Evolutionary conservation across 2,797 vertebrate genomes (phyloP), one percentile per base, ranked within the genome.

Genomic region (Lates japonicus): DNA sequence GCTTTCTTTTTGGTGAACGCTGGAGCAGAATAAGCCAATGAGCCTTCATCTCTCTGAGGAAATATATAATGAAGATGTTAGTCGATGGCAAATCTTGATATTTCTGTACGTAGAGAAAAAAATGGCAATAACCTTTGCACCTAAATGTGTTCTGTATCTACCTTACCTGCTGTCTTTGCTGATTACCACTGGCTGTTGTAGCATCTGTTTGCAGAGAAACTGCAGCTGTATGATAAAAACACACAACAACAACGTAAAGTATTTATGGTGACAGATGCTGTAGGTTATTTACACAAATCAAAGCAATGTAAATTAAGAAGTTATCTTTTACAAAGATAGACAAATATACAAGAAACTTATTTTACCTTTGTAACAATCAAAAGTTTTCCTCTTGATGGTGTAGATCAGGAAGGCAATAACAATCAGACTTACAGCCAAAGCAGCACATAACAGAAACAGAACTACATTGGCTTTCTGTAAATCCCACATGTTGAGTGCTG

Each of bases 21-120:
- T 54, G 69, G 16, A 41, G 41, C 33, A 0, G 20, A 54, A 70
- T 83, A 83, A 55, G 11, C 0, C 61, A 79, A n/a, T 0, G 61
- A 12, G 17, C 22, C 51, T 12, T 67, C 78, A 22, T 58, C 25
- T 75, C 31, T 68, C 83, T 85, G 51, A 37, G 22, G 46, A 48
- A 55, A 54, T 54, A 54, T 52, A 52, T 25, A 2, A 25, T 20
- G 0, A 29, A 54, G 2, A 14, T 13, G 51, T 25, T 6, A 54
- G 13, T 1, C 5, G 49, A 22, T 17, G 44, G 44, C 3, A 25
- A 11, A 22, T 51, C 2, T 17, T n/a, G 22, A 9, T 19, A 20
- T 51, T 51, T 11, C n/a, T 8, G 8, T 16, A 46, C 22, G 9
- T 9, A 51, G 3, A 1, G 49, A 22, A 9, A 22, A 9, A 51